Evolutionary conservation across 1,140 invertebrate genomes (phyloP).

Genomic region (Dreissena polymorpha): DNA sequence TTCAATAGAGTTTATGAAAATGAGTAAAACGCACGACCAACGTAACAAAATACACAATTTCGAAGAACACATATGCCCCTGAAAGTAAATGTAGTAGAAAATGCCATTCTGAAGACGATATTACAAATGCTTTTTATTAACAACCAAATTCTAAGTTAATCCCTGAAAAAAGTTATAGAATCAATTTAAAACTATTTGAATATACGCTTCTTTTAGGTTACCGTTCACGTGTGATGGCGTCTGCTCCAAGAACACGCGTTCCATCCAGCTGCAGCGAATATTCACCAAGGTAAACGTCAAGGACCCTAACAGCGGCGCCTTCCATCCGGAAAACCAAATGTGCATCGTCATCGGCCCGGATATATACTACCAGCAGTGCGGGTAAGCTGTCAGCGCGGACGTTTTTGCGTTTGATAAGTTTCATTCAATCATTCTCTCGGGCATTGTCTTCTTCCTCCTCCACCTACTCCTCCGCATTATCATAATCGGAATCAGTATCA

Average conservation of each 20-base stretch:
- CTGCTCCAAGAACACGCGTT: neutral
- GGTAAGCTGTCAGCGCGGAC: slow-evolving; percentile 1
- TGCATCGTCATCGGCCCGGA: slow-evolving; percentile 39
- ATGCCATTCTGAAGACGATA: neutral
- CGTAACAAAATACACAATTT: too few species aligned
- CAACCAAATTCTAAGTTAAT: neutral
- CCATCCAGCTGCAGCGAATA: slow-evolving; percentile 24
- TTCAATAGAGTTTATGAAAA: too few species aligned
- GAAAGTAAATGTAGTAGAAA: neutral
- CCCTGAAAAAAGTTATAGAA: too few species aligned
- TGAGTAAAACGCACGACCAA: too few species aligned
- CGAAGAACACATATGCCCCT: neutral
- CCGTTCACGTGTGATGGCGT: slow-evolving; percentile 7
- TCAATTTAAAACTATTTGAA: too few species aligned
- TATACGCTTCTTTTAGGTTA: slow-evolving; percentile 12
- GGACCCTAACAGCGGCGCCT: neutral
- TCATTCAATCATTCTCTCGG: neutral
- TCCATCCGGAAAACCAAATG: neutral
- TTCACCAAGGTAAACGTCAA: neutral
- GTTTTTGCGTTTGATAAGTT: neutral
- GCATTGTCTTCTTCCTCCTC: too few species aligned
- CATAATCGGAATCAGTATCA: neutral
- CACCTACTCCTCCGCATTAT: too few species aligned
- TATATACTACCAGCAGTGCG: slow-evolving; percentile 36
- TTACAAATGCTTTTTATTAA: neutral